Conservation (phyloP, 2,797 vertebrate genomes). For the Poecilia picta region DNA sequence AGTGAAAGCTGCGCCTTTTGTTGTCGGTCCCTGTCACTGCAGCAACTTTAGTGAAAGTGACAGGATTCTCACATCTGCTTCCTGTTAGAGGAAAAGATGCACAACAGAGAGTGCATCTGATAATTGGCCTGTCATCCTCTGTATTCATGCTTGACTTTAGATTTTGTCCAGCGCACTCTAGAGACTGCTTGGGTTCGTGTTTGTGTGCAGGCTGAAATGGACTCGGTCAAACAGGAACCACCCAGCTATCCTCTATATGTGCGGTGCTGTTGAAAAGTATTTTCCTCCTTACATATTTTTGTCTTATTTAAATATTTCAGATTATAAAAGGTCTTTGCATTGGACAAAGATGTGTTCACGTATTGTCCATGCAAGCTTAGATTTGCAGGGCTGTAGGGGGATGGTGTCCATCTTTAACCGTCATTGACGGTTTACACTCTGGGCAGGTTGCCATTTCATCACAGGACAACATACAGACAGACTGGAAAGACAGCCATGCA, state of each 20-base stretch:
- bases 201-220: not conserved
- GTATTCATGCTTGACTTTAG: constrained; percentile 76
- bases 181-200: constrained; percentile 24
- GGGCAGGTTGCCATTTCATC: not conserved
- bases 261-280: not conserved
- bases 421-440: not conserved
- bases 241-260: not conserved
- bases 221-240: constrained; percentile 16
- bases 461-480: not conserved
- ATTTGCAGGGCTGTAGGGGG: not conserved
- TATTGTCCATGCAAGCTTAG: not conserved
- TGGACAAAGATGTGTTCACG: not conserved
- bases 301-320: not conserved
- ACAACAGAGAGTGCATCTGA: constrained; percentile 67
- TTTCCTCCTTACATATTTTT: not conserved
- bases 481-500: not conserved
- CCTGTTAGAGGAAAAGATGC: constrained; percentile 65
- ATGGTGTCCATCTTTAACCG: not conserved
- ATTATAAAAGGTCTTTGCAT: not conserved
- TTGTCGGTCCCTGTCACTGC: constrained; percentile 59
- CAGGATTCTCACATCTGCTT: constrained; percentile 73
- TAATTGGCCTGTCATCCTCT: constrained; percentile 77
- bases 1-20: constrained; percentile 61
- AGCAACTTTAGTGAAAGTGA: constrained; percentile 62
- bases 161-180: constrained; percentile 58